Evolutionary conservation across 2,888 invertebrate genomes (phyloP).

Genomic region (Mimachlamys varia): DNA sequence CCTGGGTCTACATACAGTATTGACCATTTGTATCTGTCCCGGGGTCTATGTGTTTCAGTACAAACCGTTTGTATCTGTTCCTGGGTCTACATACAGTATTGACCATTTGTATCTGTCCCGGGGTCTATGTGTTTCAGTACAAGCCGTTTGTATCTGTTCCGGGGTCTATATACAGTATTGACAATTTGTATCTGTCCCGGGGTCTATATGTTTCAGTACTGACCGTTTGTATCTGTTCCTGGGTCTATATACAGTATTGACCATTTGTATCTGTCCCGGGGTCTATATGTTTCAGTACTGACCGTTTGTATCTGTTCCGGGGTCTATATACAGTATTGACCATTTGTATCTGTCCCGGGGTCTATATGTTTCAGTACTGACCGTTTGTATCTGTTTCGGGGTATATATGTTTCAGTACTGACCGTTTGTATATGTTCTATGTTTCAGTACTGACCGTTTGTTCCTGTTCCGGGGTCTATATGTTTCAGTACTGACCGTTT

Average conservation of each 20-base stretch:
- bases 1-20: conserved; percentile 67
- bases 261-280: conserved; percentile 77
- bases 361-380: no score
- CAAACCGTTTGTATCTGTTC: conserved; percentile 78
- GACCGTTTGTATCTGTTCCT: conserved; percentile 78
- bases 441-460: conserved; percentile 74
- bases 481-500: conserved; percentile 72
- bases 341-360: conserved; percentile 77
- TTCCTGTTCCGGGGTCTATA: conserved; percentile 75
- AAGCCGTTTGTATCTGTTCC: conserved; percentile 78
- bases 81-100: conserved; percentile 61
- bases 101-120: conserved; percentile 78
- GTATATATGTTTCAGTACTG: no score
- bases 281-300: no score
- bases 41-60: no score
- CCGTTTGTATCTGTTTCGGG: conserved; percentile 77
- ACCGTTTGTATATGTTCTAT: conserved; percentile 79
- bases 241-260: conserved; percentile 65
- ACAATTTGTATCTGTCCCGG: conserved; percentile 78
- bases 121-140: no score
- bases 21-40: conserved; percentile 78
- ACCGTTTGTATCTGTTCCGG: conserved; percentile 78
- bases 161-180: conserved; percentile 62
- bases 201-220: no score
- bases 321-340: conserved; percentile 69